phyloP scores from a whole-genome alignment of 2,888 invertebrate species.

The Polietes domitor region DNA sequence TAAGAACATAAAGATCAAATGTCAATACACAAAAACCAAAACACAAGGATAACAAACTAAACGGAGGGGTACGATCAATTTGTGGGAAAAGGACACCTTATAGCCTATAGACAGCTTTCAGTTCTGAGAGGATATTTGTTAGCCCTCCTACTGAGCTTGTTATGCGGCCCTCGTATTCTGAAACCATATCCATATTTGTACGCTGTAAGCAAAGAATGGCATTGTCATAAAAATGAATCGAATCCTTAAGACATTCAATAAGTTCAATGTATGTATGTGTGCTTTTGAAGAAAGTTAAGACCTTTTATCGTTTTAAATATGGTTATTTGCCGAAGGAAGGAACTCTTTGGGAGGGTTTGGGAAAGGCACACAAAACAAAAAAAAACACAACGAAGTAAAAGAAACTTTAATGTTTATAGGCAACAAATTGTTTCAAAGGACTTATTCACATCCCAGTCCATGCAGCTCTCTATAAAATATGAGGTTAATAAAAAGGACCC shows the following conservation, averaged over 20 bases:
- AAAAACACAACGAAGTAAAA: constrained; percentile 34
- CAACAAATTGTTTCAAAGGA: constrained; percentile 77
- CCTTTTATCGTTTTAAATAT: constrained; percentile 78
- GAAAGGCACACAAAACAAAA: constrained; percentile 3
- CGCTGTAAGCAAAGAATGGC: constrained; percentile 38
- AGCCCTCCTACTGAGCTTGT: background rate
- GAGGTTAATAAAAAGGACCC: constrained; percentile 76
- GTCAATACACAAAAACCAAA: constrained; percentile 74
- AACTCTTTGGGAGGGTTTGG: constrained; percentile 36
- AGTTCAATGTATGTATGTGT: constrained; percentile 68
- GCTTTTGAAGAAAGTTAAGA: constrained; percentile 63
- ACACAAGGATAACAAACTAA: constrained; percentile 7
- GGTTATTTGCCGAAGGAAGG: constrained; percentile 69
- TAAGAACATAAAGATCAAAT: constrained; percentile 79
- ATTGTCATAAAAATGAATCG: constrained; percentile 78
- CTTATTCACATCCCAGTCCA: constrained; percentile 22
- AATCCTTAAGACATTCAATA: constrained; percentile 79
- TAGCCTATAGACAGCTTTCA: no score
- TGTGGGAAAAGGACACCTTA: no score
- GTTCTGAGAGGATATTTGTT: no score
- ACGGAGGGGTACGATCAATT: background rate
- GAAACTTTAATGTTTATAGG: constrained; percentile 71
- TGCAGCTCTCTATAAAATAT: constrained; percentile 70
- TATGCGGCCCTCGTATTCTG: background rate
- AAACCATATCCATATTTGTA: constrained; percentile 21